Conservation (phyloP, 2,888 invertebrate genomes). For the Prenolepis imparis region DNA sequence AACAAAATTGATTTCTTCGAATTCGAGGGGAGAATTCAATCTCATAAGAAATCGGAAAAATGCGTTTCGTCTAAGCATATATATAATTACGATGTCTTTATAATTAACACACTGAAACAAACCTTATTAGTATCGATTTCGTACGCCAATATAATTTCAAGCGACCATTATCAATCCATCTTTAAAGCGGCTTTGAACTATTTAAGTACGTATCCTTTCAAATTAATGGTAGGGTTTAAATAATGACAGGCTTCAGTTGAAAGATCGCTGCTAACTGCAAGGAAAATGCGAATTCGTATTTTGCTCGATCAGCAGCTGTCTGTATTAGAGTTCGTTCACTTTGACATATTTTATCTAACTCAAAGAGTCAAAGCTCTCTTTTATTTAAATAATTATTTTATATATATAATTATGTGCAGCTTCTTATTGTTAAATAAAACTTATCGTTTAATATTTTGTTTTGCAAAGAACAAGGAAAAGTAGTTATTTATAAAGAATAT, state of each 20-base stretch:
- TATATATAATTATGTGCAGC: not conserved
- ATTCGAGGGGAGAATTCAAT: not conserved
- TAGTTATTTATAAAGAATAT: not conserved
- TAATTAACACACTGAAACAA: constrained; percentile 58
- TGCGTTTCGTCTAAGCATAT: constrained; percentile 64
- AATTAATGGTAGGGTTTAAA: constrained; percentile 58
- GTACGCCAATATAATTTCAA: constrained; percentile 49
- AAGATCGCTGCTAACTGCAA: constrained; percentile 67
- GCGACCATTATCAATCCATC: constrained; percentile 54
- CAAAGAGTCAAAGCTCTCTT: not conserved
- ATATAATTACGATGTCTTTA: constrained; percentile 61
- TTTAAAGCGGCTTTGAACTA: constrained; percentile 37
- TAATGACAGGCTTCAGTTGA: constrained; percentile 58
- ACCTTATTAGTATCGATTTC: constrained; percentile 41
- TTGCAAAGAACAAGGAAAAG: not conserved
- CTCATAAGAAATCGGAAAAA: constrained; percentile 8
- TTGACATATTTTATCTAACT: constrained; percentile 7
- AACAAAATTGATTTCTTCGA: not conserved
- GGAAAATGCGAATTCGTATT: constrained; percentile 64
- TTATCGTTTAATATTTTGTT: not conserved
- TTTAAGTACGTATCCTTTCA: constrained; percentile 37
- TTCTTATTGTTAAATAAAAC: constrained; percentile 2
- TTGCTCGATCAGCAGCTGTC: constrained; percentile 50
- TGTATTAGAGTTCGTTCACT: not conserved
- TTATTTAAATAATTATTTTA: not conserved